Evolutionary conservation across 2,888 invertebrate species (phyloP).

Genomic region (Polyommatus iphigenia): DNA sequence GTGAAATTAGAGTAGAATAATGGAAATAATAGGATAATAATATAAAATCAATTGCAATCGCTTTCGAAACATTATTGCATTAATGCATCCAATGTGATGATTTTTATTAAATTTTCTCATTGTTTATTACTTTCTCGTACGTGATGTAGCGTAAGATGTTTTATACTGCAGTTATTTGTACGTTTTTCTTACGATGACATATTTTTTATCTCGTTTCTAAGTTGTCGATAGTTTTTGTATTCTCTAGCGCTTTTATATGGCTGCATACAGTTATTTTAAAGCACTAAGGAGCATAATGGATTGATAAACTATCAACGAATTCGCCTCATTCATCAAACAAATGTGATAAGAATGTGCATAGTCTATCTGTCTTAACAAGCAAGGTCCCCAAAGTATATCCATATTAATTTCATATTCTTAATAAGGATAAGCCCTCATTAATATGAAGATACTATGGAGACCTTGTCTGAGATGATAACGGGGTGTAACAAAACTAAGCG

Average conservation of each 20-base stretch:
- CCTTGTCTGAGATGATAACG: too few species aligned
- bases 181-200: background rate
- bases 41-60: constrained; percentile 17
- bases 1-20: constrained; percentile 24
- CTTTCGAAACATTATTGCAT: constrained; percentile 26
- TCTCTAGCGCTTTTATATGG: background rate
- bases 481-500: too few species aligned
- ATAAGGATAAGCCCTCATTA: too few species aligned
- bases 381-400: too few species aligned
- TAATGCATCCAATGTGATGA: constrained; percentile 15
- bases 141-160: background rate
- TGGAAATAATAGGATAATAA: constrained; percentile 24
- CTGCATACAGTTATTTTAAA: too few species aligned
- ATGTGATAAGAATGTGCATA: too few species aligned
- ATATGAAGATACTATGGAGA: too few species aligned
- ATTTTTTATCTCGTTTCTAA: background rate
- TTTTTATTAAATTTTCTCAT: constrained; percentile 12
- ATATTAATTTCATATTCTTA: too few species aligned
- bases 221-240: background rate
- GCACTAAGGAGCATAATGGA: too few species aligned
- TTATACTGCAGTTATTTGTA: background rate
- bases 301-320: too few species aligned
- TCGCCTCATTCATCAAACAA: too few species aligned
- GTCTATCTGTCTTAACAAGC: too few species aligned
- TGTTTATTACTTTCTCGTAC: constrained; percentile 9